Evolutionary conservation across 2,888 invertebrate genomes (phyloP), one percentile per base, ranked within the genome.

Genomic region (Cremastinae sp.): DNA sequence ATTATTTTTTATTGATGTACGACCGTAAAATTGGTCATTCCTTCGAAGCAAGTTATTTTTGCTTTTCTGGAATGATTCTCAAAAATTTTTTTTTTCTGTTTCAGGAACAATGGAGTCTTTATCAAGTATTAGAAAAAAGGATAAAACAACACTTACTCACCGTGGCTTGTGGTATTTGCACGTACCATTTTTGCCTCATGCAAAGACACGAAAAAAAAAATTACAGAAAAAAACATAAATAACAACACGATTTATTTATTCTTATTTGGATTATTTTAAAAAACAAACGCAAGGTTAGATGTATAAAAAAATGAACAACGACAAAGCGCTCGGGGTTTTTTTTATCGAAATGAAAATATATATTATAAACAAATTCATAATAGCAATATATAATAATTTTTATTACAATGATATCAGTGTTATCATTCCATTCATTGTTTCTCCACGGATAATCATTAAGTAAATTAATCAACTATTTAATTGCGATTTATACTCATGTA

Each of bases 361-460:
- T 89, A 89, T 89, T 88, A 89, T 89, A 89, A 88, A 89, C 86
- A 89, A 83, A 85, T 89, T 88, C 86, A 88, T 88, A 85, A 85
- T 87, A 88, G 85, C 83, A 85, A 84, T 87, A 88, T 87, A 83
- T 84, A 77, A 86, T 88, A 84, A 88, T 88, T 82, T 87, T 84
- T 86, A 86, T 88, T 88, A 89, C 87, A 88, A 86, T 87, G 83
- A 87, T 87, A 88, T 89, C 88, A 89, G 87, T 74, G 83, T 84
- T 87, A 85, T 87, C 83, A 81, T 85, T 85, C 82, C 85, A 85
- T 84, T 86, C 84, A 79, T 84, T 82, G 66, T 62, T 22, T 68
- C 47, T 64, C 79, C 28, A 3, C 28, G 65, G 82, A 87, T 85
- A 85, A 86, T 75, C 85, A 87, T 88, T 85, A 87, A 86, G 88